Evolutionary conservation across 2,113 vertebrate genomes (phyloP).

Genomic region (Scomber japonicus): DNA sequence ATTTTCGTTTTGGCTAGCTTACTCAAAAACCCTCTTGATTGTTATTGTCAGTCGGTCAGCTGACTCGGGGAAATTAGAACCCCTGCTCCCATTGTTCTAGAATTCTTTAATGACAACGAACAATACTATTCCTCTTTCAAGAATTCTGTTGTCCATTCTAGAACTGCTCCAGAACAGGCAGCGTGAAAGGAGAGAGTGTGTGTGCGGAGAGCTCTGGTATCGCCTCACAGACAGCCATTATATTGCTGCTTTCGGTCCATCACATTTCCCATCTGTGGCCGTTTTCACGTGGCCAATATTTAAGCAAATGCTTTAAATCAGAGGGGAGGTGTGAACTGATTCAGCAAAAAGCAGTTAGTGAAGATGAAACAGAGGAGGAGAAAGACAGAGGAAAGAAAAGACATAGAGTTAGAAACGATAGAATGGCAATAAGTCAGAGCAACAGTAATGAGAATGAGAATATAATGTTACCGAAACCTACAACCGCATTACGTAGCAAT

Average conservation of each 20-base stretch:
- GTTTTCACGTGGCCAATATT: constrained; percentile 2
- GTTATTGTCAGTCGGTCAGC: constrained; percentile 55
- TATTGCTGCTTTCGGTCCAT: constrained; percentile 25
- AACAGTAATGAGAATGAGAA: constrained; percentile 65
- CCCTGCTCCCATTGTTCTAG: constrained; percentile 43
- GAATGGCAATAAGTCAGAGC: constrained; percentile 80
- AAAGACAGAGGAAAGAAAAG: constrained; percentile 55
- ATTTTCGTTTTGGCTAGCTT: constrained; percentile 56
- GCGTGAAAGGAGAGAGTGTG: constrained; percentile 51
- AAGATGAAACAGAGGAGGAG: constrained; percentile 39
- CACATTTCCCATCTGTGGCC: constrained; percentile 35
- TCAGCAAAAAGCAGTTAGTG: constrained; percentile 20
- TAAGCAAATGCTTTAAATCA: constrained; percentile 40
- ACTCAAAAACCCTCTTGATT: constrained; percentile 53
- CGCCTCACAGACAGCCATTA: constrained; percentile 49
- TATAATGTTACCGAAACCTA: constrained; percentile 73
- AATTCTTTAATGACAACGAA: constrained; percentile 3
- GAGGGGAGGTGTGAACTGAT: constrained; percentile 3
- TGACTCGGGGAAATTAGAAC: constrained; percentile 37
- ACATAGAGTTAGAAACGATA: constrained; percentile 54
- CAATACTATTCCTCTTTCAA: constrained; percentile 17
- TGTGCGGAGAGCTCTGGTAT: constrained; percentile 40
- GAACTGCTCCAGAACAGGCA: constrained; percentile 39
- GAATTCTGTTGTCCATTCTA: constrained; percentile 12
- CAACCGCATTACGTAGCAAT: constrained; percentile 81